These are phyloP conservation scores for Scelioninae gen. 1 DNA, from an alignment of 2,888 invertebrate species.

Conservation along the genomic window DNA sequence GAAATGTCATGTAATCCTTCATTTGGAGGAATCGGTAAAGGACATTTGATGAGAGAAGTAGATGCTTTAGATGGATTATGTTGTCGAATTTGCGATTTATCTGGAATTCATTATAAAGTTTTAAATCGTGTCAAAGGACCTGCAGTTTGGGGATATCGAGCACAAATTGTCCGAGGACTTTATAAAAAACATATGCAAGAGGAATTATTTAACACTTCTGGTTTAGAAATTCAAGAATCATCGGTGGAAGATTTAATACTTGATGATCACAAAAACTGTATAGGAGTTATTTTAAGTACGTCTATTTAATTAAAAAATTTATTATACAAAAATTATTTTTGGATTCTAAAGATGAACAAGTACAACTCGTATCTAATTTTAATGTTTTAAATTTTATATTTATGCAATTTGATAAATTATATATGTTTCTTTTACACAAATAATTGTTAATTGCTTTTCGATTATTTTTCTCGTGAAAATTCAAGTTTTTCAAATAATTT, in stretches of 20 bases:
- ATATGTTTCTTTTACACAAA: no score
- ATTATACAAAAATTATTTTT: no score
- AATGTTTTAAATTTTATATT: no score
- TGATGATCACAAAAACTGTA: slow-evolving; percentile 83
- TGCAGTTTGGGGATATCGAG: slow-evolving; percentile 94
- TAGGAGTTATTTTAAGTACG: slow-evolving; percentile 86
- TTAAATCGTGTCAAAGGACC: slow-evolving; percentile 93
- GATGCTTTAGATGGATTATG: slow-evolving; percentile 95
- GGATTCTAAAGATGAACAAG: no score
- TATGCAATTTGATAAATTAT: no score
- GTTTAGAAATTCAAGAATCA: slow-evolving; percentile 88
- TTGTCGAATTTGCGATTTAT: slow-evolving; percentile 91
- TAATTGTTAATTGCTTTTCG: no score
- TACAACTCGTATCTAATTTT: no score
- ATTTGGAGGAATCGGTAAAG: slow-evolving; percentile 96
- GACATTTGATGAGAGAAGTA: slow-evolving; percentile 93
- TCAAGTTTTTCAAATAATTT: no score
- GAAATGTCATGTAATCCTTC: slow-evolving; percentile 98
- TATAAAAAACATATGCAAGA: slow-evolving; percentile 91
- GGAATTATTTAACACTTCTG: slow-evolving; percentile 87
- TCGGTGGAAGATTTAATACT: slow-evolving; percentile 92
- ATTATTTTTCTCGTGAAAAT: no score
- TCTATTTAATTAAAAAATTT: no score
- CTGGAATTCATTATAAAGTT: slow-evolving; percentile 92
- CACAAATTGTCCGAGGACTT: slow-evolving; percentile 93